Conservation (phyloP, 2,113 vertebrate genomes). For the Equus quagga region DNA sequence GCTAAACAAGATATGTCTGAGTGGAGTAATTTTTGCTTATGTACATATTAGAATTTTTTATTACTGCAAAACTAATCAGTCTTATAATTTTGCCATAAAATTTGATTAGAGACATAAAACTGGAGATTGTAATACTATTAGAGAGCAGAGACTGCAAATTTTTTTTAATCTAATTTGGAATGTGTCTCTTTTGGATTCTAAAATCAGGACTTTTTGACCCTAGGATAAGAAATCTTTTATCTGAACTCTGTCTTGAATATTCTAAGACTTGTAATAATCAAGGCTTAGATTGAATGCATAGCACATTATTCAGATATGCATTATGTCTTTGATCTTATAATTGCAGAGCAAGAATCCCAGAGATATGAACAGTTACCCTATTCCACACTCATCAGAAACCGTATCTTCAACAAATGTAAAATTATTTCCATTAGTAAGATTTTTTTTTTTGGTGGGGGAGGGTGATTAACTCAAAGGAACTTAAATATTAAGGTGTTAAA, state of each 20-base stretch:
- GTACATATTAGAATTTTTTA: neutral
- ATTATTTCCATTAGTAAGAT: neutral
- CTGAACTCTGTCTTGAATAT: conserved; percentile 29
- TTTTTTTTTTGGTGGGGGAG: neutral
- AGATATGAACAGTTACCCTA: neutral
- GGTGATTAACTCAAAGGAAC: neutral
- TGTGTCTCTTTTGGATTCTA: neutral
- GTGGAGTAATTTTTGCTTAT: conserved; percentile 9
- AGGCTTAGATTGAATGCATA: neutral
- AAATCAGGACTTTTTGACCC: neutral
- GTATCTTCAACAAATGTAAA: neutral
- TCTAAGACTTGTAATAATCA: neutral
- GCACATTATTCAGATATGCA: neutral
- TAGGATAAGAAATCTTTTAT: neutral
- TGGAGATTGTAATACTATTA: neutral
- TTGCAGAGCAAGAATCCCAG: neutral
- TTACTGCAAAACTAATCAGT: conserved; percentile 42
- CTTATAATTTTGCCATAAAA: conserved; percentile 25
- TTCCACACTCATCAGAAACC: neutral
- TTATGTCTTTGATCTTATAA: neutral
- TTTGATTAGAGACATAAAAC: conserved; percentile 39
- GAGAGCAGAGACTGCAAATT: neutral
- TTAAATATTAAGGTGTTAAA: neutral
- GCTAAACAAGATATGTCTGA: neutral
- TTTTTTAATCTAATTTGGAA: neutral